These are phyloP conservation scores for Propithecus perrieri DNA, from an alignment of 2,797 vertebrate genomes.

Conservation along the genomic window DNA sequence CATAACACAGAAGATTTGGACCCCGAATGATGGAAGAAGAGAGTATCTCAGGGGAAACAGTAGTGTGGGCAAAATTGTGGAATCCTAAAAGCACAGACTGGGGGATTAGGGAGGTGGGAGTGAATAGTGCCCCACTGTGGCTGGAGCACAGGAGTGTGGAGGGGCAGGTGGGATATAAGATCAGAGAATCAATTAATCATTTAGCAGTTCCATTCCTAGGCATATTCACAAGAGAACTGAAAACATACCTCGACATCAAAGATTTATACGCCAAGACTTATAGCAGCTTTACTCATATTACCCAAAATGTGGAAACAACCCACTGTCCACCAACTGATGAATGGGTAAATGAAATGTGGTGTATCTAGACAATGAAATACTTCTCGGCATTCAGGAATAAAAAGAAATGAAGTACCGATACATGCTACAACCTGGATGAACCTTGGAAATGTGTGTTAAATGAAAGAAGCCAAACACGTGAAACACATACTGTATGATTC, in stretches of 20 bases:
- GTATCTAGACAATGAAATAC: background rate
- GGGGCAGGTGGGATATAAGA: background rate
- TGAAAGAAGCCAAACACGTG: background rate
- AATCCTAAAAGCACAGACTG: background rate
- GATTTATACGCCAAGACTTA: background rate
- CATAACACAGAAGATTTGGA: background rate
- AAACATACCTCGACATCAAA: background rate
- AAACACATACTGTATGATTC: background rate
- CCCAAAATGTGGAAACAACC: background rate
- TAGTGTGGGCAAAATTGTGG: background rate
- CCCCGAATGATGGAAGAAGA: background rate
- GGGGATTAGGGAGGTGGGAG: too few species aligned
- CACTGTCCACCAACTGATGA: background rate
- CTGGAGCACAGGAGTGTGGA: background rate
- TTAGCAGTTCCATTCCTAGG: background rate
- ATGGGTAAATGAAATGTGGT: background rate
- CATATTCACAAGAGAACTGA: background rate
- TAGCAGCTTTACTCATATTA: background rate
- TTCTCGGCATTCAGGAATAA: background rate
- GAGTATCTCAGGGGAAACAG: background rate
- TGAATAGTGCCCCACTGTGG: background rate
- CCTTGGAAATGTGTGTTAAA: background rate
- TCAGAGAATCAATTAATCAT: background rate
- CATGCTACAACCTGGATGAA: background rate
- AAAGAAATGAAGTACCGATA: background rate